Conservation (phyloP, 2,888 invertebrate species). For the Trypoxylon attenuatum region DNA sequence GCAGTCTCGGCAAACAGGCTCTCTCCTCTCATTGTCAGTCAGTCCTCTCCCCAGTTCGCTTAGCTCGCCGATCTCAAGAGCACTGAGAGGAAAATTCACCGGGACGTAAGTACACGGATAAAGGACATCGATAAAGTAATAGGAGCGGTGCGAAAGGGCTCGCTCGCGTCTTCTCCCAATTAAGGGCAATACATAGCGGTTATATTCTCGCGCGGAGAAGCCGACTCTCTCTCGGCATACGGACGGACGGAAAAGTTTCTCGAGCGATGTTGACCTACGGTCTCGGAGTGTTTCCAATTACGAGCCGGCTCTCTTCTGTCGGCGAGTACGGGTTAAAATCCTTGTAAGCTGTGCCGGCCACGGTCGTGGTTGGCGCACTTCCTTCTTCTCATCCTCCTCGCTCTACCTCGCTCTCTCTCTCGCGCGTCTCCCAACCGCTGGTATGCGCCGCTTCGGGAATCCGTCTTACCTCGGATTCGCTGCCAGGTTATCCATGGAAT, state of each 20-base stretch:
- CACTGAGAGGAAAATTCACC: no score
- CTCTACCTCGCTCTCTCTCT: background rate
- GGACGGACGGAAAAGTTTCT: constrained; percentile 3
- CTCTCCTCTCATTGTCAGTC: no score
- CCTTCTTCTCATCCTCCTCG: constrained; percentile 14
- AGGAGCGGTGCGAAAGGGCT: background rate
- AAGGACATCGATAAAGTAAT: no score
- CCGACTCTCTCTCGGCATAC: background rate
- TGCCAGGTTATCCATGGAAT: constrained; percentile 56
- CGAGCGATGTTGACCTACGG: constrained; percentile 13
- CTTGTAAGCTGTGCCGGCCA: constrained; percentile 32
- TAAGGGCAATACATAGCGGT: background rate
- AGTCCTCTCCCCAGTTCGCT: no score
- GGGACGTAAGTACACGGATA: background rate
- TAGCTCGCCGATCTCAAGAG: no score
- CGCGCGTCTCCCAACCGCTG: no score
- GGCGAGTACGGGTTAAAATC: constrained; percentile 20
- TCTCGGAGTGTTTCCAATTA: constrained; percentile 40
- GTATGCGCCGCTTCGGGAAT: no score
- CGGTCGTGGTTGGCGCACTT: no score
- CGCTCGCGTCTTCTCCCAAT: background rate
- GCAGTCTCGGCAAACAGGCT: no score
- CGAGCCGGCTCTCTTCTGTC: constrained; percentile 30
- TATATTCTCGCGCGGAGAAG: background rate
- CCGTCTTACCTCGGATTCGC: constrained; percentile 40